Evolutionary conservation across 2,888 invertebrate genomes (phyloP).

Genomic region (Ecdyonurus torrentis): DNA sequence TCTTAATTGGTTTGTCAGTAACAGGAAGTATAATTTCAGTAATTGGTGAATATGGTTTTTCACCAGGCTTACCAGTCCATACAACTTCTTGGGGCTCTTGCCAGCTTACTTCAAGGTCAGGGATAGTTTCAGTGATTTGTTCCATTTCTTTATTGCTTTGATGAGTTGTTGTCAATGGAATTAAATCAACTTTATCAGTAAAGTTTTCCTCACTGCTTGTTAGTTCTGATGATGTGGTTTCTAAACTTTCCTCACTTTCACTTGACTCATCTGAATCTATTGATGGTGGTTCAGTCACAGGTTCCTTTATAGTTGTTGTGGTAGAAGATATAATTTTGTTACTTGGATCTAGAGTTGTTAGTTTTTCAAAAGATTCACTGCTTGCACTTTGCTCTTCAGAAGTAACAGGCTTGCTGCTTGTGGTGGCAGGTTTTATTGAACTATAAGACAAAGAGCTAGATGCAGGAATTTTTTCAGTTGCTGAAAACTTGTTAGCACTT

Average conservation of each 20-base stretch:
- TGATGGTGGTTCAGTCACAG: constrained; percentile 16
- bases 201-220: too few relatives aligned
- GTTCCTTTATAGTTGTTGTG: neutral
- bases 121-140: neutral
- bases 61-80: neutral
- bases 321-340: neutral
- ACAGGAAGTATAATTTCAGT: neutral
- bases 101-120: constrained; percentile 1
- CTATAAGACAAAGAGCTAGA: too few relatives aligned
- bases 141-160: neutral
- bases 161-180: neutral
- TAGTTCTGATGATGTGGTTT: too few relatives aligned
- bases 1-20: neutral
- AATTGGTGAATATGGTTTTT: neutral
- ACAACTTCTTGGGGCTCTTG: neutral
- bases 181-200: too few relatives aligned
- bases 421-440: neutral
- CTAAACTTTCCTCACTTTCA: too few relatives aligned
- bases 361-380: neutral
- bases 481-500: too few relatives aligned
- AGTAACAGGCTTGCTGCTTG: neutral
- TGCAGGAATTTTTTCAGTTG: too few relatives aligned
- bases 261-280: too few relatives aligned
- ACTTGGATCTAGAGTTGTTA: neutral
- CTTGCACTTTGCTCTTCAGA: neutral